Percentiles rank a stretch among this genome's conserved stretches.
phyloP scores from a whole-genome alignment of 2,888 invertebrate genomes.

The Andrena dorsata region DNA sequence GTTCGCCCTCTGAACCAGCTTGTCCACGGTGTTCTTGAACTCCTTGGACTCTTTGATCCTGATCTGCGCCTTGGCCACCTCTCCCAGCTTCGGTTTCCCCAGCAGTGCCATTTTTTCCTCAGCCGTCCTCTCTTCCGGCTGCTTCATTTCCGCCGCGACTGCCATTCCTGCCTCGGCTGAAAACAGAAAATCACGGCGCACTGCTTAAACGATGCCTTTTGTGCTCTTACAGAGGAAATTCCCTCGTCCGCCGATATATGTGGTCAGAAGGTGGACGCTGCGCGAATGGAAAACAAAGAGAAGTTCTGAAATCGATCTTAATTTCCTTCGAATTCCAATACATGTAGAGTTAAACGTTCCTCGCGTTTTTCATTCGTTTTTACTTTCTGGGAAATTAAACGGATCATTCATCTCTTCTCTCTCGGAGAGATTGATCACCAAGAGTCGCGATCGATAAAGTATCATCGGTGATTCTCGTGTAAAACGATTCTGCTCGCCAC shows the following conservation, averaged over 20 bases:
- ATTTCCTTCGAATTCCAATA: not conserved
- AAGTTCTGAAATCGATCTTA: too few relatives aligned
- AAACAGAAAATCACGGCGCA: slow-evolving; percentile 63
- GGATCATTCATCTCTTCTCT: not conserved
- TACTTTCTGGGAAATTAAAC: not conserved
- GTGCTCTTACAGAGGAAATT: not conserved
- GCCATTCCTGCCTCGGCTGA: slow-evolving; percentile 87
- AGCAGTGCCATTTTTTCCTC: slow-evolving; percentile 95
- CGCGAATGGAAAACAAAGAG: too few relatives aligned
- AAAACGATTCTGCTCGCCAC: slow-evolving; percentile 25
- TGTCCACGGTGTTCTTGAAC: slow-evolving; percentile 99
- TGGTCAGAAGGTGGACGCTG: not conserved
- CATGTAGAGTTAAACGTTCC: too few relatives aligned
- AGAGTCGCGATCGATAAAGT: slow-evolving; percentile 14
- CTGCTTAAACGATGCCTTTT: slow-evolving; percentile 46
- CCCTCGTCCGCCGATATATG: not conserved
- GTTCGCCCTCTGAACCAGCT: slow-evolving; percentile 98
- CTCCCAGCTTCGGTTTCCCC: slow-evolving; percentile 96
- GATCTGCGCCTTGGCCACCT: slow-evolving; percentile 93
- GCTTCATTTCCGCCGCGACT: slow-evolving; percentile 88
- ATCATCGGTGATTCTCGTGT: slow-evolving; percentile 47
- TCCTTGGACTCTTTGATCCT: slow-evolving; percentile 99
- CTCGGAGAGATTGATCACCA: not conserved
- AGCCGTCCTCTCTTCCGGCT: slow-evolving; percentile 90
- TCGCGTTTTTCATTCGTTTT: too few relatives aligned